phyloP scores from a whole-genome alignment of 1,140 invertebrate species.

The Dinothrombium tinctorium region DNA sequence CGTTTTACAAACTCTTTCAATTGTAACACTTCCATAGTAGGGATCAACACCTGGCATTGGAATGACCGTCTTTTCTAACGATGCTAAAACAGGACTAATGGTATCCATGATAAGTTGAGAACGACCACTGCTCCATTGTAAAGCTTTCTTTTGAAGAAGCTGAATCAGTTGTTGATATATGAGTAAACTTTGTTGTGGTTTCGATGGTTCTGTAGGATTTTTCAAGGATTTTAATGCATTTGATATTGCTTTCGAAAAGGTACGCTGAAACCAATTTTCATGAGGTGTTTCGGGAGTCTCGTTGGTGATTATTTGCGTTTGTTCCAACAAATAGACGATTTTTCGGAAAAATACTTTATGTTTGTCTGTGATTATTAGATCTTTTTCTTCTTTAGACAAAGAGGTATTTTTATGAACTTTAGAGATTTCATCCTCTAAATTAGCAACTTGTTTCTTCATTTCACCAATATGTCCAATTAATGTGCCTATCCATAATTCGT shows the following conservation, averaged over 20 bases:
- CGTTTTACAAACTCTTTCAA: slow-evolving; percentile 56
- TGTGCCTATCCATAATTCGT: slow-evolving; percentile 82
- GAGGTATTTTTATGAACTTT: slow-evolving; percentile 43
- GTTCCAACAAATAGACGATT: slow-evolving; percentile 61
- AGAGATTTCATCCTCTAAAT: slow-evolving; percentile 53
- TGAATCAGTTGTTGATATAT: slow-evolving; percentile 33
- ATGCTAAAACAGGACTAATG: slow-evolving; percentile 58
- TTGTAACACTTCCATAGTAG: slow-evolving; percentile 33
- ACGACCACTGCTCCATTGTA: slow-evolving; percentile 38
- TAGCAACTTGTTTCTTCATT: slow-evolving; percentile 33
- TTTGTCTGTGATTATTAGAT: slow-evolving; percentile 52
- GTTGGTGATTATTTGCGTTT: slow-evolving; percentile 51
- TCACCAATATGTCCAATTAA: slow-evolving; percentile 58
- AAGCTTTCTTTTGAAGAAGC: slow-evolving; percentile 31
- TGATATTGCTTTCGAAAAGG: slow-evolving; percentile 43
- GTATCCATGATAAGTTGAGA: slow-evolving; percentile 48
- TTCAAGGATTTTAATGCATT: slow-evolving; percentile 47
- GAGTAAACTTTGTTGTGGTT: slow-evolving; percentile 35
- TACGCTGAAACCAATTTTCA: slow-evolving; percentile 61
- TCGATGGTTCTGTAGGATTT: slow-evolving; percentile 45
- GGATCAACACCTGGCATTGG: slow-evolving; percentile 70
- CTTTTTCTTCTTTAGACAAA: slow-evolving; percentile 43
- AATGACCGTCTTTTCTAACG: slow-evolving; percentile 53
- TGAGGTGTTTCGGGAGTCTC: slow-evolving; percentile 65
- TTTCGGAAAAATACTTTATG: slow-evolving; percentile 36